phyloP scores from a whole-genome alignment of 2,888 invertebrate genomes.

The Melanchra persicariae region DNA sequence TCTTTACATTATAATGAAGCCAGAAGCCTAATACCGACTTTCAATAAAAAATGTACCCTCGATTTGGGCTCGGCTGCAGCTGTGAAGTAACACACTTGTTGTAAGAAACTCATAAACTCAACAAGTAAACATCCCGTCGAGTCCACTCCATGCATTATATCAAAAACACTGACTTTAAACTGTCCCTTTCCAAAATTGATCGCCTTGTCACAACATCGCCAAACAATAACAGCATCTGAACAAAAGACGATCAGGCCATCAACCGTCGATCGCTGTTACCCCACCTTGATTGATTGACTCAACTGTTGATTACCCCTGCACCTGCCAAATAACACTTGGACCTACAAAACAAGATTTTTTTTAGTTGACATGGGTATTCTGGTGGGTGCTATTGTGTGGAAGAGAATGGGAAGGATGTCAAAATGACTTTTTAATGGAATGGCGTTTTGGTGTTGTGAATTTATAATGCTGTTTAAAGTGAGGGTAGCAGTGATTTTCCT shows the following conservation, averaged over 20 bases:
- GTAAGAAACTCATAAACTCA: conserved; percentile 15
- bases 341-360: conserved; percentile 18
- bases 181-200: conserved; percentile 33
- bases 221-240: conserved; percentile 62
- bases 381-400: conserved; percentile 36
- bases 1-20: no score
- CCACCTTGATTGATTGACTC: conserved; percentile 62
- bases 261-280: conserved; percentile 53
- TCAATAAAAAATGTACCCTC: no score
- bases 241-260: conserved; percentile 53
- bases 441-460: conserved; percentile 44
- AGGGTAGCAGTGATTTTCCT: conserved; percentile 14
- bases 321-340: conserved; percentile 43
- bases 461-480: conserved; percentile 43
- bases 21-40: no score
- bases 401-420: conserved; percentile 46
- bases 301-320: conserved; percentile 65
- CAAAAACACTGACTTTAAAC: conserved; percentile 40
- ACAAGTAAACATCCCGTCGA: conserved; percentile 28
- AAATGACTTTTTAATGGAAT: conserved; percentile 53
- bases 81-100: background rate
- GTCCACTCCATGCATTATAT: conserved; percentile 2
- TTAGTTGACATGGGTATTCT: conserved; percentile 22
- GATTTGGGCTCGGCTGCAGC: background rate
- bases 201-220: conserved; percentile 46